Evolutionary conservation across 2,113 vertebrate genomes (phyloP).

Genomic region (Paramormyrops kingsleyae): DNA sequence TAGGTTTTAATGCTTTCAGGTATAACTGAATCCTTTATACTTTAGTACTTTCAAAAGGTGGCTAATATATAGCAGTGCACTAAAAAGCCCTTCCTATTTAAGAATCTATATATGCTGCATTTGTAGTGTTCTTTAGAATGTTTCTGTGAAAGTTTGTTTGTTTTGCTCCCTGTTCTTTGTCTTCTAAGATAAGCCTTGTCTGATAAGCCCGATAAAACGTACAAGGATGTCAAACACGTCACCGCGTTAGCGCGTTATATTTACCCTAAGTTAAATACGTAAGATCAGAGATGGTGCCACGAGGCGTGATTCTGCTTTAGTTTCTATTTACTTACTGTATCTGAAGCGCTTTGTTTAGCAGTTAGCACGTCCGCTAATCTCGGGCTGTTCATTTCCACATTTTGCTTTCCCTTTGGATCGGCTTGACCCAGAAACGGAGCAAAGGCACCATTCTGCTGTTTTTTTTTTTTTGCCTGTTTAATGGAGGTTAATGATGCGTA

Average conservation of each 20-base stretch:
- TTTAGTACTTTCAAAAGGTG: neutral
- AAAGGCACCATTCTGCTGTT: neutral
- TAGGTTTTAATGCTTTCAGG: neutral
- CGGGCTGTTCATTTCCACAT: neutral
- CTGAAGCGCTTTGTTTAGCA: neutral
- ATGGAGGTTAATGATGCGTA: neutral
- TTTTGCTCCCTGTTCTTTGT: neutral
- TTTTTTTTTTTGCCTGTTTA: neutral
- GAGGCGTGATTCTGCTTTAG: neutral
- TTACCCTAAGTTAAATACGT: neutral
- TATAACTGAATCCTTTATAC: neutral
- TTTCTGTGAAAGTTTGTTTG: neutral
- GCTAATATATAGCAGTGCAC: neutral
- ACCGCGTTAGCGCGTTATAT: neutral
- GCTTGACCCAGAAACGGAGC: neutral
- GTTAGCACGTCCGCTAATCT: neutral
- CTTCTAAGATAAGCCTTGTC: neutral
- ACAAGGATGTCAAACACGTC: neutral
- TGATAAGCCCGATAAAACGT: neutral
- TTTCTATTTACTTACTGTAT: neutral
- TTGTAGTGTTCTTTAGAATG: neutral
- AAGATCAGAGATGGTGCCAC: neutral
- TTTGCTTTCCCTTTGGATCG: slow-evolving; percentile 9
- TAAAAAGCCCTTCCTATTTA: neutral
- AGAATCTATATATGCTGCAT: neutral